Evolutionary conservation across 2,113 vertebrate species (phyloP).

Genomic region (Mastomys coucha): DNA sequence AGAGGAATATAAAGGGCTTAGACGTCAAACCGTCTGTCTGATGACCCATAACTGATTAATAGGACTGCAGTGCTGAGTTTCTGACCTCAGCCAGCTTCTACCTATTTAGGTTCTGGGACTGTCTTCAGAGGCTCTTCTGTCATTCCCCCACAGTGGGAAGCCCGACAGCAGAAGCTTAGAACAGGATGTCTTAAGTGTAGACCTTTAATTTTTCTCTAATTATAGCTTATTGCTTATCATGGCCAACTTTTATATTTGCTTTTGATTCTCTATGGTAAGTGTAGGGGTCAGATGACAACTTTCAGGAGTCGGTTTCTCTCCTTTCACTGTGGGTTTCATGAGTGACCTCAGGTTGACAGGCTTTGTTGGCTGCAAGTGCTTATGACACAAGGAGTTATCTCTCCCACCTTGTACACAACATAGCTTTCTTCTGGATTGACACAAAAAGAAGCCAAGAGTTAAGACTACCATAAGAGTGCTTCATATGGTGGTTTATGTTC

Average conservation of each 20-base stretch:
- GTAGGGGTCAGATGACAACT: neutral
- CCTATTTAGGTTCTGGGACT: neutral
- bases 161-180: neutral
- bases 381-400: neutral
- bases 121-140: neutral
- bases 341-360: neutral
- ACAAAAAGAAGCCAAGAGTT: neutral
- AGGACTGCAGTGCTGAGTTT: neutral
- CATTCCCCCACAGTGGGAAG: neutral
- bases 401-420: neutral
- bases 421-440: neutral
- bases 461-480: neutral
- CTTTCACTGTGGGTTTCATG: neutral
- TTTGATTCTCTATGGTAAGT: neutral
- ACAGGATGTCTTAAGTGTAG: neutral
- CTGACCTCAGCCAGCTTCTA: neutral
- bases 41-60: neutral
- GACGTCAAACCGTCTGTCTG: neutral
- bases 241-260: neutral
- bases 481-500: neutral
- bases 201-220: conserved; percentile 37
- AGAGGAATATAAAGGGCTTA: neutral
- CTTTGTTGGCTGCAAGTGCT: neutral
- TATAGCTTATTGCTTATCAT: neutral
- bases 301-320: neutral